phyloP scores from a whole-genome alignment of 2,113 vertebrate genomes.

The Salvelinus sp. region DNA sequence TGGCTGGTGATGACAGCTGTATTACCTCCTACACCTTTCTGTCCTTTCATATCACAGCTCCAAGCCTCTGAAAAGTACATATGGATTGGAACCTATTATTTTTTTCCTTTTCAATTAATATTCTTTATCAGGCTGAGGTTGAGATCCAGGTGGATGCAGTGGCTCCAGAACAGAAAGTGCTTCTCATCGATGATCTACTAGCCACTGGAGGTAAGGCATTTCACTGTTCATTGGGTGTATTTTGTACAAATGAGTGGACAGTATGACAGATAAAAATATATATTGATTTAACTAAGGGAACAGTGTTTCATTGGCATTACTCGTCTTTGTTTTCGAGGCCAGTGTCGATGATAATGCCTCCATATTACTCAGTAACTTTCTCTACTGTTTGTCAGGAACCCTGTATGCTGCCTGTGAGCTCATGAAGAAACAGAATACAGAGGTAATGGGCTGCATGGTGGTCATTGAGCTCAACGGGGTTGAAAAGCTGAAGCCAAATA shows the following conservation, averaged over 20 bases:
- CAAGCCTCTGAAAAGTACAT: too few species aligned
- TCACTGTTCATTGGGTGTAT: too few species aligned
- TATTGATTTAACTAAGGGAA: too few species aligned
- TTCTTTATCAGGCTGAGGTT: conserved; percentile 60
- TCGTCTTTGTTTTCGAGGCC: neutral
- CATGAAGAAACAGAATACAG: conserved; percentile 73
- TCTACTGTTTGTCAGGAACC: conserved; percentile 63
- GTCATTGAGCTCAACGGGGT: conserved; percentile 82
- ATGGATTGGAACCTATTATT: too few species aligned
- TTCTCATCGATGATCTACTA: conserved; percentile 88
- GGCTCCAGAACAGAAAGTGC: conserved; percentile 80
- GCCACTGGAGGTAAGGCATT: conserved; percentile 83
- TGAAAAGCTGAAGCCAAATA: conserved; percentile 65
- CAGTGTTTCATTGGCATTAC: neutral
- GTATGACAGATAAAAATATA: too few species aligned
- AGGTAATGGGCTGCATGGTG: conserved; percentile 84
- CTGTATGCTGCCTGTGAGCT: conserved; percentile 82
- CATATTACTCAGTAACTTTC: too few species aligned
- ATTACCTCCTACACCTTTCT: too few species aligned
- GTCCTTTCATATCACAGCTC: too few species aligned
- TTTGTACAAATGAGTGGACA: too few species aligned
- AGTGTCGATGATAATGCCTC: neutral
- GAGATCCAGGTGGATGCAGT: conserved; percentile 87
- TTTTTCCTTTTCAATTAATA: too few species aligned
- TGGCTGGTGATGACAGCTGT: too few species aligned